A percentile compares a stretch with the other conserved stretches of the same genome.
phyloP scores from a whole-genome alignment of 2,888 invertebrate genomes.

The Oxycera nigricornis region DNA sequence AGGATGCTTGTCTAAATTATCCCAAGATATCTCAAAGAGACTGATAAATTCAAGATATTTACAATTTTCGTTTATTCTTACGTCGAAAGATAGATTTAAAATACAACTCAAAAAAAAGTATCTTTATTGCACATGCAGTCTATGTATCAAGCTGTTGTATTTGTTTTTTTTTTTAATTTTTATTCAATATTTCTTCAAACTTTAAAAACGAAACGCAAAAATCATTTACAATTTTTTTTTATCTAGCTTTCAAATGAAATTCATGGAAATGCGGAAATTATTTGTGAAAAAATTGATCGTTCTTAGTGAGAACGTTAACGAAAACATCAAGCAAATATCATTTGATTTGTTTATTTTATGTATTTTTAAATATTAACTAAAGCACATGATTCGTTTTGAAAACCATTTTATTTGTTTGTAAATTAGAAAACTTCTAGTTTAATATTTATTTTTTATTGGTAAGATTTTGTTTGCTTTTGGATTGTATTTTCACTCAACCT shows the following conservation, averaged over 20 bases:
- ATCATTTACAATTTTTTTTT: constrained; percentile 1
- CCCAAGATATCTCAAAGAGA: neutral
- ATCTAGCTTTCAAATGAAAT: neutral
- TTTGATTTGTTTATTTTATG: constrained; percentile 9
- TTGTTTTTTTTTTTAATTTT: no score
- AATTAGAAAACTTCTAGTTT: constrained; percentile 25
- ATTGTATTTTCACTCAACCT: neutral
- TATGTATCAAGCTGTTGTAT: constrained; percentile 9
- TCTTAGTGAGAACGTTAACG: neutral
- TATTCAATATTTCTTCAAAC: neutral
- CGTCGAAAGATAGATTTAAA: neutral
- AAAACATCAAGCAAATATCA: neutral
- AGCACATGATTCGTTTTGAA: constrained; percentile 36
- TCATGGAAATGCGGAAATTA: neutral
- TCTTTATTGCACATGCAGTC: constrained; percentile 37
- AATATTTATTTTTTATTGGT: neutral
- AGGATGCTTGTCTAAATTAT: no score
- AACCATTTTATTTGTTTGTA: constrained; percentile 12
- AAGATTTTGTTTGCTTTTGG: neutral
- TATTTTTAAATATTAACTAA: constrained; percentile 10
- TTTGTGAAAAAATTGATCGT: neutral
- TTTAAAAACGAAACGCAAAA: neutral
- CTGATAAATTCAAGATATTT: neutral
- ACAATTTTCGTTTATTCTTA: neutral
- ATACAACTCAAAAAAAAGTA: neutral